A percentile compares a stretch with the other conserved stretches of the same genome.
Evolutionary conservation across 2,797 vertebrate genomes (phyloP).

Genomic region (Myotis planiceps): DNA sequence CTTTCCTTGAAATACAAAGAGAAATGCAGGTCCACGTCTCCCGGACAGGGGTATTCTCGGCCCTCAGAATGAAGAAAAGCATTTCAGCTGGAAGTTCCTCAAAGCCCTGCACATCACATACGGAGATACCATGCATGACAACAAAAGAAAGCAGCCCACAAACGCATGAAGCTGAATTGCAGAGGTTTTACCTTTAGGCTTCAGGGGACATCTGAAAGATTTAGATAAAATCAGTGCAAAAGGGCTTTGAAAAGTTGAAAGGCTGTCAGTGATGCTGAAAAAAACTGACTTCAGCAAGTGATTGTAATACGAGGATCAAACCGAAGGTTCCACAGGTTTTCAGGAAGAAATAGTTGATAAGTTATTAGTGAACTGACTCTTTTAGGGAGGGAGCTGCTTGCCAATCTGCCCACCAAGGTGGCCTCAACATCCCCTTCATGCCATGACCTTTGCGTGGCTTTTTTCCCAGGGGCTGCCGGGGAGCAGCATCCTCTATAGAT

Average conservation of each 20-base stretch:
- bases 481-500: not conserved
- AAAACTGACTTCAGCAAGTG: not conserved
- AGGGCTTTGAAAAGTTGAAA: constrained; percentile 24
- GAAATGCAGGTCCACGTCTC: not conserved
- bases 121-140: not conserved
- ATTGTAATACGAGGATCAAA: not conserved
- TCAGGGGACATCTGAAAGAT: not conserved
- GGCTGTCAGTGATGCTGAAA: not conserved
- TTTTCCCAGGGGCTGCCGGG: rapidly evolving
- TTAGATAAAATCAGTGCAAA: not conserved
- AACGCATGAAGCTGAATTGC: not conserved
- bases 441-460: not conserved
- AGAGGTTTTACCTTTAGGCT: not conserved
- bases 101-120: not conserved
- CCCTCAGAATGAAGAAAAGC: not conserved
- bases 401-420: not conserved
- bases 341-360: not conserved
- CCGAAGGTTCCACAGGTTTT: not conserved
- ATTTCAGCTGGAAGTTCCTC: not conserved
- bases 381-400: not conserved
- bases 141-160: not conserved
- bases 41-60: not conserved
- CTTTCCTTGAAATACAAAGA: not conserved
- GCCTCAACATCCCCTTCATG: not conserved
- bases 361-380: not conserved